Base-by-base conservation (phyloP, 2,888 invertebrate genomes). In the Zaprionus lineosus region DNA sequence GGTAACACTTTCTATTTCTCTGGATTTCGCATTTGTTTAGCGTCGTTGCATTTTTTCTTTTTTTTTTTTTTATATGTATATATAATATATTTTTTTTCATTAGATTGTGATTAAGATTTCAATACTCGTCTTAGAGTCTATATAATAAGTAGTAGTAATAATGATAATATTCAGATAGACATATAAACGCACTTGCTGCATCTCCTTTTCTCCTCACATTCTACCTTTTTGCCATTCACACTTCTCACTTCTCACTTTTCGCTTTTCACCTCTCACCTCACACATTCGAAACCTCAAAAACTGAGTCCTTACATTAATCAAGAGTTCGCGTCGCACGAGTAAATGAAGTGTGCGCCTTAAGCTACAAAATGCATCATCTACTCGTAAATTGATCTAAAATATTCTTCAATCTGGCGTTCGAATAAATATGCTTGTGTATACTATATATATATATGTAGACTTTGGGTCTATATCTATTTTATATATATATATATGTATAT, bases 331-430 rank as follows among this genome's bases (percentile, higher is more conserved):
- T 19, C n/a, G 58, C 26, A 39, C 52, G 36, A 61, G 50, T 52
- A 37, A 34, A 53, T 40, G 59, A 59, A 9, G 48, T 51, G 33
- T 48, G 16, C 52, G 18, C 5, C 65, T 77, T 62, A 66, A 12
- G 47, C 60, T 71, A 74, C 58, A 67, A 72, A 76, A 76, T 69
- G 73, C 69, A 66, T 64, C 50, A 41, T 44, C 68, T 64, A n/a
- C n/a, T n/a, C n/a, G n/a, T n/a, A 63, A 68, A 72, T 83, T 79
- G 71, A 74, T 84, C 84, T 82, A 81, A 84, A 86, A 84, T 84
- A 79, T 71, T n/a, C n/a, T n/a, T 62, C 37, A 37, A 48, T 59
- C 46, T 58, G 51, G 33, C 34, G 33, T 8, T 33, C 28, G 43
- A 47, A 52, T 53, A 68, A 48, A 66, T 51, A 57, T 53, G 18